Evolutionary conservation across 1,140 invertebrate species (phyloP), one percentile per base, ranked within the genome.

Genomic region (Phthorimaea operculella): DNA sequence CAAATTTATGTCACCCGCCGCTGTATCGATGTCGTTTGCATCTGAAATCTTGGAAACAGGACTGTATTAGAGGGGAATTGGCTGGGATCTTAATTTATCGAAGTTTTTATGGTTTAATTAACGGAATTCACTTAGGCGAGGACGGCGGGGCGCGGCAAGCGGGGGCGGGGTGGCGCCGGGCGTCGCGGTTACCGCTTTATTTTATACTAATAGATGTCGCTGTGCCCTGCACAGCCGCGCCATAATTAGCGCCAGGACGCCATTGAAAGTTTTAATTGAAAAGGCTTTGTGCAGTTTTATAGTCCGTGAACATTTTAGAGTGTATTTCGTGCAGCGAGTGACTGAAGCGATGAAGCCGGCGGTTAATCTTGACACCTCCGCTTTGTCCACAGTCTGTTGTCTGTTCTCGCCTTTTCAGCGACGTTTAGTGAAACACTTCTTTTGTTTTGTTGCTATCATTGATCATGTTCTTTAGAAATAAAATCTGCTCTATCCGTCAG

Each of bases 61-160:
- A 78, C 75, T 79, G 74, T 79, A 82, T 84, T 84, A 81, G 72
- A 75, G 75, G 70, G 79, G 80, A 85, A 86, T 82, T 76, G 85
- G 83, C 79, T 81, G 74, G 70, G 81, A 85, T 86, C 81, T 87
- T 87, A 85, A 87, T 87, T 87, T 87, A 87, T 87, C 73, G 84
- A 87, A 87, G 77, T 87, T 87, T 87, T 87, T 87, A 87, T 86
- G 85, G 85, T 87, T 87, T 87, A 87, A 87, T 87, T 87, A 87
- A 86, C 84, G 75, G 83, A 86, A 87, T 85, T 86, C 83, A 87
- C 85, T 87, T 85, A 81, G 76, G 66, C 68, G 70, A 70, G 73
- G 68, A 72, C 61, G 54, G 66, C 58, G 58, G 58, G 56, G 50
- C 12, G 62, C 55, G 64, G 55, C 6, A 6, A 2, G 21, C 21